phyloP scores from a whole-genome alignment of 37 sponge, comb jelly and placozoan species.

The Diacarnus erythraeanus region DNA sequence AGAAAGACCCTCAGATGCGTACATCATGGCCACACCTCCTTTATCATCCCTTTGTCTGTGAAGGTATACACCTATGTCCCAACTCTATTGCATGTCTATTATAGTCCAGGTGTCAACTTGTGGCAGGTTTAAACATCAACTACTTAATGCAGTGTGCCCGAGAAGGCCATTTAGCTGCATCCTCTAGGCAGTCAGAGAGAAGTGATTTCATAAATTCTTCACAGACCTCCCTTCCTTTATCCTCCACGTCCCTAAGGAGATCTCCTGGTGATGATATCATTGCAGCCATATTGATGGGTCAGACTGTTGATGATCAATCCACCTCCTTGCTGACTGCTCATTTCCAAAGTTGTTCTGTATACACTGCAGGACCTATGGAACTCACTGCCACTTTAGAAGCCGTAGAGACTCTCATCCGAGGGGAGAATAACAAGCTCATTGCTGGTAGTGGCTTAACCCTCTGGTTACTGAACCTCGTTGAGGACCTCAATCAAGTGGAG shows the following conservation, averaged over 20 bases:
- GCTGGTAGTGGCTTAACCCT: background rate
- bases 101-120: background rate
- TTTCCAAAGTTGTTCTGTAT: background rate
- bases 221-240: background rate
- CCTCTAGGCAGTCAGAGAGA: background rate
- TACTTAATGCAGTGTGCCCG: constrained; percentile 57
- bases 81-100: background rate
- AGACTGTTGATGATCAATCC: background rate
- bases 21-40: constrained; percentile 93
- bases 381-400: background rate
- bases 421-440: background rate
- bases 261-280: background rate
- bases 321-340: background rate
- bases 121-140: constrained; percentile 22
- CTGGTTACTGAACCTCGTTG: background rate
- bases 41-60: constrained; percentile 84
- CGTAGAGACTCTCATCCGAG: background rate
- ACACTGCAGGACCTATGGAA: background rate
- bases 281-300: background rate
- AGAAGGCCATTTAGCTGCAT: constrained; percentile 29
- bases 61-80: background rate
- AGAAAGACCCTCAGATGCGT: constrained; percentile 80
- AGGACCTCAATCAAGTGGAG: background rate
- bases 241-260: background rate
- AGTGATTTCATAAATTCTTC: no score